Conservation (phyloP, 2,888 invertebrate species). For the Apamea anceps region DNA sequence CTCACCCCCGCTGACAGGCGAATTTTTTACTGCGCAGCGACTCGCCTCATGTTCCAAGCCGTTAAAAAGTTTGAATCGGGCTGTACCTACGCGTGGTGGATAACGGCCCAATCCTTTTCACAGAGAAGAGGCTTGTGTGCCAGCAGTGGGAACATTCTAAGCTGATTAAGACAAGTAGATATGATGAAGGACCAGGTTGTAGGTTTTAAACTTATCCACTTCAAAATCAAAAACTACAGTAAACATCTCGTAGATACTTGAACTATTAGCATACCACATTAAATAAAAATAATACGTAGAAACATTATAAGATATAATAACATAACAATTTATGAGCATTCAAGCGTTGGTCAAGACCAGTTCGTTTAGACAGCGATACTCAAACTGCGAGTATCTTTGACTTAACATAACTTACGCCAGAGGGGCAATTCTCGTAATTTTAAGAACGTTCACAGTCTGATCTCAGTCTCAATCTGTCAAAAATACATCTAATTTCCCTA, state of each 20-base stretch:
- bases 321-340: conserved; percentile 54
- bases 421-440: no score
- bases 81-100: background rate
- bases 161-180: background rate
- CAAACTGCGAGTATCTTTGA: conserved; percentile 1
- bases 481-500: no score
- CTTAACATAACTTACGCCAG: background rate
- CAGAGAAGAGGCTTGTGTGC: background rate
- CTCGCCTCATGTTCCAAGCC: no score
- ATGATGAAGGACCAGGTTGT: background rate
- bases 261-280: background rate
- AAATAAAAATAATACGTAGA: conserved; percentile 1
- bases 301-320: conserved; percentile 27
- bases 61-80: no score
- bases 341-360: conserved; percentile 48
- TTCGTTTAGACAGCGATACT: conserved; percentile 15
- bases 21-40: no score
- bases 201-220: no score
- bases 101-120: background rate
- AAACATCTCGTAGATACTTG: background rate
- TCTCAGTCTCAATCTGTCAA: no score
- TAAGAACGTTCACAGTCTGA: no score
- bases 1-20: no score
- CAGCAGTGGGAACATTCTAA: background rate
- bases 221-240: background rate